These are phyloP conservation scores for Astur gentilis DNA, from an alignment of 2,113 vertebrate genomes.

Conservation along the genomic window DNA sequence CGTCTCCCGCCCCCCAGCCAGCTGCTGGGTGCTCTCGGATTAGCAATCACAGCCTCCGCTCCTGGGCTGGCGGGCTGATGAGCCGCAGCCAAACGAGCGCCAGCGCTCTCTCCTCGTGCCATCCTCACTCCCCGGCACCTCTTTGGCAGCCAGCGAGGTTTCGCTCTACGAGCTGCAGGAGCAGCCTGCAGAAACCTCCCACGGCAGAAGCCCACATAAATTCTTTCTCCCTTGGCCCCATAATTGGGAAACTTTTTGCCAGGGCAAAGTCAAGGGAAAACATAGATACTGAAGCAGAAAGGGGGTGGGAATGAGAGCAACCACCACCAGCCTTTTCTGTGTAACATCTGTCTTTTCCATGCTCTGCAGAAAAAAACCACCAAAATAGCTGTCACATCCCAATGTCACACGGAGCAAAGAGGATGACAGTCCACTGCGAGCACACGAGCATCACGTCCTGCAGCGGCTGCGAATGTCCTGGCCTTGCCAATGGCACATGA, in stretches of 20 bases:
- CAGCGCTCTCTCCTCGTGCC: neutral
- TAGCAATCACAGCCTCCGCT: neutral
- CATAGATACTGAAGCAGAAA: neutral
- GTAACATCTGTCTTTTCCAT: neutral
- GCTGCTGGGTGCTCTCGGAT: fast-evolving
- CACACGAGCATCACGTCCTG: neutral
- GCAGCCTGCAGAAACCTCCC: neutral
- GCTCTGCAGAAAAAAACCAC: neutral
- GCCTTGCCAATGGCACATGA: fast-evolving
- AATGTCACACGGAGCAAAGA: fast-evolving
- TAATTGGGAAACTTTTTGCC: neutral
- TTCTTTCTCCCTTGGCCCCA: neutral
- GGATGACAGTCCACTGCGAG: neutral
- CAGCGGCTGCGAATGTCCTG: fast-evolving
- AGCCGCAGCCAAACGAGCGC: neutral
- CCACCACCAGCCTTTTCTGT: neutral
- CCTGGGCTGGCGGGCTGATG: fast-evolving
- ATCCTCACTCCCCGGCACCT: neutral
- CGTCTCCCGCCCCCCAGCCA: neutral
- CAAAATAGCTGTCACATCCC: neutral
- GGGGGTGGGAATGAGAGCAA: neutral
- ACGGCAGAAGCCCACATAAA: neutral
- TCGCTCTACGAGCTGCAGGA: neutral
- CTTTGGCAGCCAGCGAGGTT: neutral
- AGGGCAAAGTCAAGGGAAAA: neutral